Percentiles rank a stretch among this genome's conserved stretches.
Conservation (phyloP, 2,888 invertebrate genomes). For the Metellina segmentata region DNA sequence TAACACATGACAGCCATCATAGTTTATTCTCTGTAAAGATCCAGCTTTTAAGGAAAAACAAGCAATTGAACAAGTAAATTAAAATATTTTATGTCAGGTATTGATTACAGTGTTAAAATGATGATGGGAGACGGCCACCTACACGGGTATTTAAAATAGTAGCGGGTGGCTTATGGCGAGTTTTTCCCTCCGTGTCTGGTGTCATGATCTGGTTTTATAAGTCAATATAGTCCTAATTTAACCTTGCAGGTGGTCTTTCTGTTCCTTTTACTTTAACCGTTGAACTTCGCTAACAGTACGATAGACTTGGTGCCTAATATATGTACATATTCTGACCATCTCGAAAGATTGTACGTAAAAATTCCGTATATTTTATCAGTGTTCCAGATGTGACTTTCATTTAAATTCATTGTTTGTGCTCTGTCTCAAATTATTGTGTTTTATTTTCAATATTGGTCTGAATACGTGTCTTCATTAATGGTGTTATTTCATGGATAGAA, state of each 20-base stretch:
- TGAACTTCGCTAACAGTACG: neutral
- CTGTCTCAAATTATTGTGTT: neutral
- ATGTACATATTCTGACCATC: neutral
- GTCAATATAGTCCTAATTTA: neutral
- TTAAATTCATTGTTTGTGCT: neutral
- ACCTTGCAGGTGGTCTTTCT: constrained; percentile 8
- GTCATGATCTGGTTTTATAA: constrained; percentile 18
- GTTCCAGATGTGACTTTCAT: neutral
- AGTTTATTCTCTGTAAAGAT: neutral
- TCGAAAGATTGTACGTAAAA: neutral
- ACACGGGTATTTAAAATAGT: neutral
- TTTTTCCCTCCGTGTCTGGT: neutral
- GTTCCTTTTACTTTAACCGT: neutral
- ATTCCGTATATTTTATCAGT: neutral
- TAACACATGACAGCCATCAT: constrained; percentile 39
- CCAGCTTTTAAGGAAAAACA: constrained; percentile 18
- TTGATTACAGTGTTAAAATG: constrained; percentile 10
- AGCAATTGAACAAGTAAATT: neutral
- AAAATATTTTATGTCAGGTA: neutral
- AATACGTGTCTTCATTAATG: neutral
- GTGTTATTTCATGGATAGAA: neutral
- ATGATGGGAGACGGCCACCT: neutral
- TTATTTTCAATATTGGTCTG: neutral
- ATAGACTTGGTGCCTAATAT: neutral
- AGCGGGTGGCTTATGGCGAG: neutral